phyloP scores from a whole-genome alignment of 1,140 invertebrate genomes.

The Hormaphis cornu region DNA sequence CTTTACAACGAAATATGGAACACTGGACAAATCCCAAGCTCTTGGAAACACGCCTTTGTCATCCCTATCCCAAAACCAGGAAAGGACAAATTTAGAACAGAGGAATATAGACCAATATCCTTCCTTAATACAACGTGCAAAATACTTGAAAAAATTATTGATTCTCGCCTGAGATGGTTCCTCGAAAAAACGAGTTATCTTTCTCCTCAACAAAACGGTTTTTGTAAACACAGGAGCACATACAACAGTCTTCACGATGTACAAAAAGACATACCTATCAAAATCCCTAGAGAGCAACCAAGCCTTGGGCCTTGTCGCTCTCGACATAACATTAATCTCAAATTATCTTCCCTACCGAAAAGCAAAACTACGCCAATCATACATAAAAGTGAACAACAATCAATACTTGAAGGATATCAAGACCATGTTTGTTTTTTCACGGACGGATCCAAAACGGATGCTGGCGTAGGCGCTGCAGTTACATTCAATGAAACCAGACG shows the following conservation, averaged over 20 bases:
- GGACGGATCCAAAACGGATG: background rate
- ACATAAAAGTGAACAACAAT: background rate
- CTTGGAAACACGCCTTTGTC: background rate
- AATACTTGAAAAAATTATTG: background rate
- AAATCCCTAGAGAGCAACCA: background rate
- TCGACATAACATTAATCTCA: background rate
- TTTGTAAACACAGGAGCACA: background rate
- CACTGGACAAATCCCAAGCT: background rate
- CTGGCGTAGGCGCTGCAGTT: background rate
- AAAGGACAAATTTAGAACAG: background rate
- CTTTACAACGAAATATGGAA: background rate
- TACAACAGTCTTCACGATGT: background rate
- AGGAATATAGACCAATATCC: background rate
- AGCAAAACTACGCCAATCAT: background rate
- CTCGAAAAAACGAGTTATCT: background rate
- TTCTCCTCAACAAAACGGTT: background rate
- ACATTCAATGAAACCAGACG: background rate
- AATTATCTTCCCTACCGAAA: background rate
- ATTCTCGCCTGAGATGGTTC: background rate
- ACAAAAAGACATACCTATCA: background rate
- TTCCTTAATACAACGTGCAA: background rate
- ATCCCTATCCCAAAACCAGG: background rate
- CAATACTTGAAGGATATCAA: background rate
- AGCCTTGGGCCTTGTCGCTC: too few species aligned
- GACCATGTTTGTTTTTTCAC: background rate